These are phyloP conservation scores for Danaus melanippus DNA, from an alignment of 1,140 invertebrate species.

Conservation along the genomic window DNA sequence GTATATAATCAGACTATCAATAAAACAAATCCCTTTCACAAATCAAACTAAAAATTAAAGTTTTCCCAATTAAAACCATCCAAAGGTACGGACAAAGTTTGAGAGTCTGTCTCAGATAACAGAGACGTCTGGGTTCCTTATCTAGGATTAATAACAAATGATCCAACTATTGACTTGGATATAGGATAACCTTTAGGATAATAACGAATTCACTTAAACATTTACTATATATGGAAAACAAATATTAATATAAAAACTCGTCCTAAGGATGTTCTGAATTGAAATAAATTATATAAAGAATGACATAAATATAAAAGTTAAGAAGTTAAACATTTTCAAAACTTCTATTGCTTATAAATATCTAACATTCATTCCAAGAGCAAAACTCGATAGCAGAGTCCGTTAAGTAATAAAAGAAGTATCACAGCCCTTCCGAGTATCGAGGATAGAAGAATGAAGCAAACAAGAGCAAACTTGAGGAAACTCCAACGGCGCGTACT, in stretches of 20 bases:
- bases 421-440: conserved; percentile 42
- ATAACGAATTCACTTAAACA: too few relatives aligned
- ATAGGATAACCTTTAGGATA: conserved; percentile 23
- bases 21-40: conserved; percentile 27
- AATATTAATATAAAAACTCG: too few relatives aligned
- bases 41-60: conserved; percentile 37
- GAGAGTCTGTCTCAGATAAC: conserved; percentile 52
- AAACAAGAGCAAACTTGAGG: conserved; percentile 41
- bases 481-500: conserved; percentile 38
- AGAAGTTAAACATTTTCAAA: too few relatives aligned
- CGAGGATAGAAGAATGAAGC: conserved; percentile 51
- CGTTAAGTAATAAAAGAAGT: conserved; percentile 58
- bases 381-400: conserved; percentile 16
- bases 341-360: too few relatives aligned
- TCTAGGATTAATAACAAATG: conserved; percentile 58
- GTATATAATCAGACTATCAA: background rate
- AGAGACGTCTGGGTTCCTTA: conserved; percentile 49
- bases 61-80: conserved; percentile 49
- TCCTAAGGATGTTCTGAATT: too few relatives aligned
- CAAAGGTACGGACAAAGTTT: conserved; percentile 49
- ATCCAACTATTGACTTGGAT: conserved; percentile 35
- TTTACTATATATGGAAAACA: too few relatives aligned
- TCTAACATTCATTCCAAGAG: too few relatives aligned
- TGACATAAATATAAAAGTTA: too few relatives aligned
- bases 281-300: too few relatives aligned